These are phyloP conservation scores for Salarias fasciatus DNA, from an alignment of 2,797 vertebrate genomes.

Conservation along the genomic window DNA sequence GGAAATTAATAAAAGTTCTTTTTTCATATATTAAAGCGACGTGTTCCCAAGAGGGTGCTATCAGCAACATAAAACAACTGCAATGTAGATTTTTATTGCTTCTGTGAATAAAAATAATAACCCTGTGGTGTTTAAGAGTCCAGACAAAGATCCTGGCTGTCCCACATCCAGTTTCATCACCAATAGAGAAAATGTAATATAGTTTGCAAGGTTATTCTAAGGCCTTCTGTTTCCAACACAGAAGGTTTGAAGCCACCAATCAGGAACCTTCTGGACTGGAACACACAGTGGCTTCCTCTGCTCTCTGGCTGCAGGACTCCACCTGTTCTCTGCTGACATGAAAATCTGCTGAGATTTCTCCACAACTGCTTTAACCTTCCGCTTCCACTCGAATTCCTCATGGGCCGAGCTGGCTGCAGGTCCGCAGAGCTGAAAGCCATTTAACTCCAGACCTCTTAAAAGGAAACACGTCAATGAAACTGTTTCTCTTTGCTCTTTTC, in stretches of 20 bases:
- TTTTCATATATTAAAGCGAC: neutral
- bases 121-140: neutral
- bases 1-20: neutral
- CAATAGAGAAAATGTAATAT: neutral
- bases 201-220: too few relatives aligned
- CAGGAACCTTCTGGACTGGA: too few relatives aligned
- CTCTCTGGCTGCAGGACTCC: too few relatives aligned
- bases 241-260: too few relatives aligned
- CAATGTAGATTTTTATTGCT: neutral
- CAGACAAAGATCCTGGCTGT: neutral
- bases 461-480: neutral
- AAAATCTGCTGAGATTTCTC: conserved; percentile 1
- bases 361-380: neutral
- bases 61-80: neutral
- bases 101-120: neutral
- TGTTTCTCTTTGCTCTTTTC: too few relatives aligned
- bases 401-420: neutral
- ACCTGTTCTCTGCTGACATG: neutral
- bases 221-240: too few relatives aligned
- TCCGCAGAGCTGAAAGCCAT: neutral
- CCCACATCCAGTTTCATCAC: neutral
- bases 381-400: neutral
- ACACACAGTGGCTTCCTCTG: too few relatives aligned
- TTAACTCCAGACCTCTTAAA: neutral
- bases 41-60: neutral